These are phyloP conservation scores for Caenorhabditis doughertyi DNA, from an alignment of 2,888 invertebrate species.

Conservation along the genomic window DNA sequence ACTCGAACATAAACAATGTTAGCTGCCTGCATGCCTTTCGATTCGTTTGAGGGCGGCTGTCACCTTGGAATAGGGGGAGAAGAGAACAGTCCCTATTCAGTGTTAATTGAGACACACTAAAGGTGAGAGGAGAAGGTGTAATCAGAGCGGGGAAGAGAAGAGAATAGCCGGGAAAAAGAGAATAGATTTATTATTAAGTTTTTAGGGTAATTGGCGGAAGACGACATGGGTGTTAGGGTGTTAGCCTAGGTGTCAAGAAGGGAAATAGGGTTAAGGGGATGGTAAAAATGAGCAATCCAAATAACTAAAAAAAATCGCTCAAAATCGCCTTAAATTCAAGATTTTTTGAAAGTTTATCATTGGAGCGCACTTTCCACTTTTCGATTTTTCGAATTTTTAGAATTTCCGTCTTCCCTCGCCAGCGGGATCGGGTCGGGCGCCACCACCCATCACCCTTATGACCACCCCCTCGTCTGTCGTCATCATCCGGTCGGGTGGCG, in stretches of 20 bases:
- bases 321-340: too few relatives aligned
- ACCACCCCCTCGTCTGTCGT: too few relatives aligned
- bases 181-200: slow-evolving; percentile 56
- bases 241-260: background rate
- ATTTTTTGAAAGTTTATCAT: too few relatives aligned
- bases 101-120: slow-evolving; percentile 24
- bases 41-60: too few relatives aligned
- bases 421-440: too few relatives aligned
- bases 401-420: too few relatives aligned
- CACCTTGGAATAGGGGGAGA: slow-evolving; percentile 37
- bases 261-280: background rate
- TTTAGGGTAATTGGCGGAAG: background rate
- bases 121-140: slow-evolving; percentile 22
- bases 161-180: background rate
- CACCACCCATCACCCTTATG: too few relatives aligned
- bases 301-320: too few relatives aligned
- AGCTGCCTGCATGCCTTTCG: too few relatives aligned
- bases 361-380: too few relatives aligned
- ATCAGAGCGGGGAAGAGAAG: slow-evolving; percentile 22
- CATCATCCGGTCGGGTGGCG: too few relatives aligned
- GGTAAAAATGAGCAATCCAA: background rate
- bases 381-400: too few relatives aligned
- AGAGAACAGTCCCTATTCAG: background rate
- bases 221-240: background rate
- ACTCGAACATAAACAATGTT: slow-evolving; percentile 23